Evolutionary conservation across 92 coral and sea anemone genomes (phyloP), one percentile per base, ranked within the genome.

Genomic region (Actinernus sp.): DNA sequence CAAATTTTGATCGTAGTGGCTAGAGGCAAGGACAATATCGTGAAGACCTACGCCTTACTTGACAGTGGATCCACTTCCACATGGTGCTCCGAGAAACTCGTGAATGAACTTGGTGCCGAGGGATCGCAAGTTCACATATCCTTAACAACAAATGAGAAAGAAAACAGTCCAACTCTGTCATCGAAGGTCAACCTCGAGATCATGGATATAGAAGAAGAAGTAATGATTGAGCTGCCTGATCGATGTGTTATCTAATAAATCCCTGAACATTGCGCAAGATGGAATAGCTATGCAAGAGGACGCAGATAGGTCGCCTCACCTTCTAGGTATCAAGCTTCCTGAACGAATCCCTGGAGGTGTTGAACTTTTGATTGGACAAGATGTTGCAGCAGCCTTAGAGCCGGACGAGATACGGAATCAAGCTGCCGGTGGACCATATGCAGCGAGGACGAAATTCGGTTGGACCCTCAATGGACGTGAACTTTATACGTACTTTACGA

Each of bases 381-480:
- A 82, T 59, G 61, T 74, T 17, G 76, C 85, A 24, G 61, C 32
- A 34, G 89, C 77, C 9, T 58, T 75, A 5, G 84, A 82, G 28
- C 81, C 88, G 1, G 51, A 38, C 9, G 73, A 85, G 58, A 31
- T 72, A 16, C 65, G 55, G 8, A 28, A 44, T 20, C 30, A 85
- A 31, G 48, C 39, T 9, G 48, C 45, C 12, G 33, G 50, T 2
- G 85, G 83, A 1, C 87, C 79, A 4, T 86, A 86, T 37, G 77
- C 87, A 28, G 49, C 68, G 12, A 75, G 49, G 54, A 81, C 82
- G 8, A 74, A 64, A 29, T 58, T 87, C 37, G 88, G 93, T 10
- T 75, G 88, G 93, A 68, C 79, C 2, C 10, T 86, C 2, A 86
- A 86, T 44, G 84, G 85, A n/a, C n/a, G n/a, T n/a, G n/a, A n/a